Conservation (phyloP, 2,797 vertebrate genomes). For the Ceryle rudis region DNA sequence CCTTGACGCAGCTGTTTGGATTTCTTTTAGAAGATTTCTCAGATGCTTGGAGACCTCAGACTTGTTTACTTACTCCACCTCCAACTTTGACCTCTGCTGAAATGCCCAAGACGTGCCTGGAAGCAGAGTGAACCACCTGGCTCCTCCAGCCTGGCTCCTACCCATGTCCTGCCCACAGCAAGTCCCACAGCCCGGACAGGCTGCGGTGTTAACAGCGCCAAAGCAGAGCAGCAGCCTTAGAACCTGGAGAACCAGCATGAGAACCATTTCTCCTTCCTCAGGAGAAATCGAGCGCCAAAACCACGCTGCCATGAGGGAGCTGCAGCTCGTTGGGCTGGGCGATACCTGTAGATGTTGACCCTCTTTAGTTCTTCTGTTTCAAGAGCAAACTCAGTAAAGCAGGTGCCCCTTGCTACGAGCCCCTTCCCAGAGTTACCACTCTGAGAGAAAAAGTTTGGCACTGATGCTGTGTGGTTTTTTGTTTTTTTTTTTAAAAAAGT, state of each 20-base stretch:
- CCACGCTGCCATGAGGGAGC: neutral
- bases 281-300: neutral
- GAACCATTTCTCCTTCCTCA: neutral
- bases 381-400: neutral
- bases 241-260: neutral
- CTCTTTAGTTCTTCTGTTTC: neutral
- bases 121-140: neutral
- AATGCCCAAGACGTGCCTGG: fast-evolving
- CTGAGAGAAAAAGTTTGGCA: neutral
- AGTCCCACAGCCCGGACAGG: neutral
- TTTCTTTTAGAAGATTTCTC: neutral
- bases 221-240: neutral
- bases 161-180: fast-evolving
- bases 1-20: neutral
- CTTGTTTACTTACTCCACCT: neutral
- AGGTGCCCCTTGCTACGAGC: fast-evolving
- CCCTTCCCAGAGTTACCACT: neutral
- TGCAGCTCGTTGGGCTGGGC: neutral
- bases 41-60: neutral
- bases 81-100: neutral
- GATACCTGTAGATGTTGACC: neutral
- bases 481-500: neutral
- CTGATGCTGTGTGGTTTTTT: neutral
- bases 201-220: fast-evolving
- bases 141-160: neutral